Evolutionary conservation across 1,140 invertebrate genomes (phyloP), one percentile per base, ranked within the genome.

Genomic region (Arion vulgaris): DNA sequence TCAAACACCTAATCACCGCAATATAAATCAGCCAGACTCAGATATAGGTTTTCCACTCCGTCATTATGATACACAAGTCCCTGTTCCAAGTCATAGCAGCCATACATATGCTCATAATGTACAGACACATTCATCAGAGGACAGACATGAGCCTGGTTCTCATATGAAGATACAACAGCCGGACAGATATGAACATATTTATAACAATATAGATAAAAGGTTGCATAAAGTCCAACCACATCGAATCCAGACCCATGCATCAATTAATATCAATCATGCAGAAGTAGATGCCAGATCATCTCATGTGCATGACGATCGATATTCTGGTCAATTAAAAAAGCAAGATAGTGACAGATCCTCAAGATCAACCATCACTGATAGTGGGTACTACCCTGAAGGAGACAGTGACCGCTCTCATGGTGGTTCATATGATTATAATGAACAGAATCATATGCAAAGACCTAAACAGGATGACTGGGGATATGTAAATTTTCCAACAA

Each of bases 301-400:
- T 71, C 9, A 39, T 7, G n/a, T 45, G 41, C 41, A 45, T 45
- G 41, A 45, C 5, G 5, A 5, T 7, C 41, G 5, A 45, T 19
- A 23, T 2, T 57, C 53, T n/a, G 51, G 17, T 9, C 34, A 17
- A 51, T 74, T 83, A 19, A 81, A 77, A 19, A 80, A 83, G 66
- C 77, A 80, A n/a, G 85, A 84, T n/a, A 84, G 83, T 74, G 83
- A 86, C 41, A 41, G 83, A 26, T 86, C 83, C 0, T 83, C 81
- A 38, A 73, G 81, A 0, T 83, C 83, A 4, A 78, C 76, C 0
- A 57, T 34, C 34, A 75, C 85, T 38, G 85, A 86, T 81, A 86
- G 85, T 71, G 85, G 85, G n/a, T 81, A 83, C 66, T 75, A 74
- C 36, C 71, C 82, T 23, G 85, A 82, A 34, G 76, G 66, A 69